Evolutionary conservation across 2,888 invertebrate species (phyloP), one percentile per base, ranked within the genome.

Genomic region (Heliconius hortense): DNA sequence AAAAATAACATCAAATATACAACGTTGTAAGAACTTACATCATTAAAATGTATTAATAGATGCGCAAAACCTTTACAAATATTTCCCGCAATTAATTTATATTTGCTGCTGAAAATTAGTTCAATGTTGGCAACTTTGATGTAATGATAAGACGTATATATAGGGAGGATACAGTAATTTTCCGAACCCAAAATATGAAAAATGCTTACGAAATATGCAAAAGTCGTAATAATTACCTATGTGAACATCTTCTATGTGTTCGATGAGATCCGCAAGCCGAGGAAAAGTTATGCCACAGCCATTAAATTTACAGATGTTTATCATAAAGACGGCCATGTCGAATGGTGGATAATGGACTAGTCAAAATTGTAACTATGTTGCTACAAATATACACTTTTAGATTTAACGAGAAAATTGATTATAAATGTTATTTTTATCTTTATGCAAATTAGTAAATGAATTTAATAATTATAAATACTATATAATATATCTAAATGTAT

Each of bases 301-400:
- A 95, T 96, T 96, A 94, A 96, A 97, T 95, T 97, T 97, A 95
- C 97, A 97, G 94, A 96, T 96, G 95, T 98, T 97, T 93, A 97
- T 95, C 95, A 97, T 96, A 95, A 97, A 97, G 95, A 97, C 97
- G 94, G 97, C 97, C 97, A 97, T 97, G 94, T 90, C 91, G 90
- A 86, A 85, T 86, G 88, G 82, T 88, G 87, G 87, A 86, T 88
- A 88, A 87, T 88, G 83, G 82, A 89, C 89, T 89, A 91, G 90
- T 92, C 92, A 92, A 87, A 77, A 80, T 81, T 82, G 83, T 81
- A 78, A 85, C 91, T 83, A 82, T 75, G 77, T 72, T 70, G 75
- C 71, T 72, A 75, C 68, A 74, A 73, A 39, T 64, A 70, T 64
- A 60, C 15, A 53, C 28, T 72, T 63, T 28, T 74, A 62, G 35